Evolutionary conservation across 2,888 invertebrate genomes (phyloP), one percentile per base, ranked within the genome.

Genomic region (Diachrysia chrysitis): DNA sequence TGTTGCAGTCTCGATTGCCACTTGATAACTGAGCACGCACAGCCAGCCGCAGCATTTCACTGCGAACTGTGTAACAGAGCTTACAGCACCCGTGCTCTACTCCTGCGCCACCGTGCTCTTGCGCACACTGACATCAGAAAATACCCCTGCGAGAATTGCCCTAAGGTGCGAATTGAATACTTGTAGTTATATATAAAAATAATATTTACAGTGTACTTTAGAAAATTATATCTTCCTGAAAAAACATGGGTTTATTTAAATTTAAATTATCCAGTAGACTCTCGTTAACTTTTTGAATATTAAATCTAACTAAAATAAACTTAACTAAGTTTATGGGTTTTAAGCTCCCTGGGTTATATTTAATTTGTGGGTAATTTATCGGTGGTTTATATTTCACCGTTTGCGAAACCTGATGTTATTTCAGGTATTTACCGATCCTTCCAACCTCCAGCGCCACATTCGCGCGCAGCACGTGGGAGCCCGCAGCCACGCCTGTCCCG

Each of bases 361-460:
- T 62, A 77, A 55, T 73, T 67, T 73, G 75, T 72, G 78, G 82
- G 75, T 73, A 14, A 64, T 65, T 72, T 42, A 67, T 58, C 77
- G 74, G 77, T 81, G 82, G 77, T 81, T 65, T 73, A 74, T 74
- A 53, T 82, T 86, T 88, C 86, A 89, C 86, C 86, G 85, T 86
- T 86, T 87, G 89, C 93, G 94, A 94, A 93, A 93, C 95, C 95
- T 95, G 95, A 94, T 90, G 94, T 92, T 90, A 92, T 96, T 96
- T 91, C 97, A 98, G 97, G 97, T 98, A 92, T 99, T 99, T 96
- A 98, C 98, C 89, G 99, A 99, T 96, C 98, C 99, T 88, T 98
- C 98, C 95, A 98, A 99, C 95, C 97, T 99, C 83, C 99, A 99
- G 96, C 97, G 99, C 87, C 99, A 99, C 96, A 99, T 99, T 93